A percentile compares a stretch with the other conserved stretches of the same genome.
These are phyloP conservation scores for Agelas oroides DNA, from an alignment of 37 sponge, comb jelly and placozoan species.

Conservation along the genomic window DNA sequence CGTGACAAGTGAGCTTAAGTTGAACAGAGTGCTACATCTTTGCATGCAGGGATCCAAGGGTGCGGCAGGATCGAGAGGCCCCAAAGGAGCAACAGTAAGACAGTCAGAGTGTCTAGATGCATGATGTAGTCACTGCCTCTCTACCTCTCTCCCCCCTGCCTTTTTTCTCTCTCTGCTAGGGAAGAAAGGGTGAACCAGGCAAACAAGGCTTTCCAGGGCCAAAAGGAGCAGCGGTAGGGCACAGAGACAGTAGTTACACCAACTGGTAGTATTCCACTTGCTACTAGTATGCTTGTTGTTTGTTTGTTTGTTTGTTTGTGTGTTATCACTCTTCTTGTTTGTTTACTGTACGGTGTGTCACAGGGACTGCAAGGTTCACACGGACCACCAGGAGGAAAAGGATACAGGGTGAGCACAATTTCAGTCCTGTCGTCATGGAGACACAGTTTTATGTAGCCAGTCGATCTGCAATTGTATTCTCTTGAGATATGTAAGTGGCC, in stretches of 20 bases:
- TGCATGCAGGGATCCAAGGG: constrained; percentile 51
- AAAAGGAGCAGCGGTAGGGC: background rate
- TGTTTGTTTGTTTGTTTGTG: too few relatives aligned
- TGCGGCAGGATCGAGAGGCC: constrained; percentile 30
- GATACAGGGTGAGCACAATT: constrained; percentile 13
- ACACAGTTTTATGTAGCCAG: too few relatives aligned
- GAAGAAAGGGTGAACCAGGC: constrained; percentile 29
- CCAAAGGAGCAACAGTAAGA: constrained; percentile 51
- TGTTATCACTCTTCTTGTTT: too few relatives aligned
- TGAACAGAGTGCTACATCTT: background rate
- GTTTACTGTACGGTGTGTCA: background rate
- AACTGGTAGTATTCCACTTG: too few relatives aligned
- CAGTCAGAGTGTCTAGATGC: background rate
- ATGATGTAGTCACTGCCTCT: background rate
- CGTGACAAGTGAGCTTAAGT: background rate
- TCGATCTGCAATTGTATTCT: too few relatives aligned
- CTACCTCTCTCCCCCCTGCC: background rate
- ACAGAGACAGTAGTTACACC: too few relatives aligned
- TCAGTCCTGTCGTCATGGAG: too few relatives aligned
- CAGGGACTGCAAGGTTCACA: constrained; percentile 52
- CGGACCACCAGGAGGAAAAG: constrained; percentile 43
- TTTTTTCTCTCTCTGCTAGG: background rate
- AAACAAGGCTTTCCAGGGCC: background rate
- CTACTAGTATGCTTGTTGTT: too few relatives aligned
- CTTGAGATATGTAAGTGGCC: too few relatives aligned